A percentile compares a stretch with the other conserved stretches of the same genome.
These are phyloP conservation scores for Aphodius sticticus DNA, from an alignment of 2,888 invertebrate genomes.

Conservation along the genomic window DNA sequence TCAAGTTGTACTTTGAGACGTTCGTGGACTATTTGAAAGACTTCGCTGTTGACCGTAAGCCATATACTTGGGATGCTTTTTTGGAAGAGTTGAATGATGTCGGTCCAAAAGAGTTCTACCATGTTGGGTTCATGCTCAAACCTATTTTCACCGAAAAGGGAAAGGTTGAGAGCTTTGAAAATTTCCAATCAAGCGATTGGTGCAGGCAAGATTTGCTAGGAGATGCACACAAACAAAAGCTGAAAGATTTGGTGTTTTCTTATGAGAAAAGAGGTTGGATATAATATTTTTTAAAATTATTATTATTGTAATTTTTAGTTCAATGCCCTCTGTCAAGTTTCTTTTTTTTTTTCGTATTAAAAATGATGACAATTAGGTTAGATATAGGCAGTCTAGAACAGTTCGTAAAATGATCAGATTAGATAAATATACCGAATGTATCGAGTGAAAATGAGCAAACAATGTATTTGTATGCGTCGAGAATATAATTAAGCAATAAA, in stretches of 20 bases:
- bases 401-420: not conserved
- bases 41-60: slow-evolving; percentile 53
- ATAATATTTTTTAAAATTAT: slow-evolving; percentile 35
- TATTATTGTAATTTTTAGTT: not conserved
- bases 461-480: no score
- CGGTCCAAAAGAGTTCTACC: slow-evolving; percentile 60
- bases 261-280: slow-evolving; percentile 55
- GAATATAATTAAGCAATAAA: no score
- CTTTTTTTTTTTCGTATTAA: no score
- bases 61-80: slow-evolving; percentile 59
- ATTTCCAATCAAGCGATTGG: slow-evolving; percentile 58
- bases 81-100: slow-evolving; percentile 59
- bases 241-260: slow-evolving; percentile 54
- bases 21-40: slow-evolving; percentile 59
- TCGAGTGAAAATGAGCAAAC: no score
- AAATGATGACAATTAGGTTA: no score
- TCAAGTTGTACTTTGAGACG: slow-evolving; percentile 63
- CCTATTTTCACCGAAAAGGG: slow-evolving; percentile 62
- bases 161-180: slow-evolving; percentile 58
- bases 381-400: not conserved
- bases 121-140: slow-evolving; percentile 62
- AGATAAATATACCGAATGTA: not conserved
- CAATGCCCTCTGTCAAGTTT: no score
- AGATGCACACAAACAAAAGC: slow-evolving; percentile 54
- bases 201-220: slow-evolving; percentile 54